Base-by-base conservation (phyloP, 23 tunicate species). In the Ciona savignyi region DNA sequence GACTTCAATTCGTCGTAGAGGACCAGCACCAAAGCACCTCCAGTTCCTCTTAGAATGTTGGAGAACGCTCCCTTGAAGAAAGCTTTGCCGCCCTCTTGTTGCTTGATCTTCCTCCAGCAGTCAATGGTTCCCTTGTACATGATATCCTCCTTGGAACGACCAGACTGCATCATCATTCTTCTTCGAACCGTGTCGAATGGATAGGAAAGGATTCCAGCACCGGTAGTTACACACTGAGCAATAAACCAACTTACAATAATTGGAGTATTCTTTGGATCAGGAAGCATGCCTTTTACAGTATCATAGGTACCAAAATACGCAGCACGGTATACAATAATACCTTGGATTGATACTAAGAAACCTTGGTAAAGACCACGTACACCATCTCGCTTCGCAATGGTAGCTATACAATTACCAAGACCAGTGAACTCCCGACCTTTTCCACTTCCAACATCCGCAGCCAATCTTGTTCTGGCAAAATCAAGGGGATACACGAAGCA, bases 401-500 rank as follows among this genome's bases (percentile, higher is more conserved):
- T 51, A 48, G 77, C 62, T 42, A 77, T 77, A 33, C 82, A 77
- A 61, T 77, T 69, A 34, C 42, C 42, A 22, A 85, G 30, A 60
- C 91, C 91, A 6, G 72, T 74, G 33, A 85, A 85, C 32, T 85
- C 85, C 23, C 91, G 72, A 3, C 64, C 27, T 2, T 56, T 25
- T 23, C 83, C 83, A 22, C 74, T 70, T 1, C 91, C 91, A 32
- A 85, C 83, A 33, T 85, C 91, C 60, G 83, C 79, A 15, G 91
- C 51, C 3, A 85, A 63, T 25, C 96, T 64, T 25, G 96, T 89
- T 34, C 96, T 68, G 34, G 96, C 96, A 70, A 89, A 89, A 60
- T 89, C 99, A 27, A 94, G 79, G 9, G 99, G 99, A 72, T 94
- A 94, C 1, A 82, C 83, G 35, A 94, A 71, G 51, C 83, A 77